Conservation (phyloP, 2,113 vertebrate species). For the Pogonocichla stellata region DNA sequence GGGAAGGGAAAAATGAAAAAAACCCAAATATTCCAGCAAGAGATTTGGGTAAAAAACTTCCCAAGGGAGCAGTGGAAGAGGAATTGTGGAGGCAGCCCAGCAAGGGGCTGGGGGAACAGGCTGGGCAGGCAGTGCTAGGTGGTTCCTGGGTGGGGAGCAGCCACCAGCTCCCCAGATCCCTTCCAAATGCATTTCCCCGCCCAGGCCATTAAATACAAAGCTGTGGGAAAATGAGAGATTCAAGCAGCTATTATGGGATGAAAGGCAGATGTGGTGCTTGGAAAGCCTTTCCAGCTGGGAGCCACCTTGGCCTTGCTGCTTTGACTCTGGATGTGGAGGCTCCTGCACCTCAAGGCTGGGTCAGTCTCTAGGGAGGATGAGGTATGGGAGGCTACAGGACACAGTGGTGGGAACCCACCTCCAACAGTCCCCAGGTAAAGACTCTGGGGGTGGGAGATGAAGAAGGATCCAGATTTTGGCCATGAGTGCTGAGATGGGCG, state of each 20-base stretch:
- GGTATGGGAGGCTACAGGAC: background rate
- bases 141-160: background rate
- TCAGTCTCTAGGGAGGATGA: background rate
- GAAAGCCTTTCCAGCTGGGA: background rate
- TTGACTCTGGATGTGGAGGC: background rate
- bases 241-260: background rate
- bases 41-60: conserved; percentile 54
- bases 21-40: background rate
- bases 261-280: background rate
- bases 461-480: background rate
- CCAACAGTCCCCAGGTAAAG: background rate
- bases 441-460: background rate
- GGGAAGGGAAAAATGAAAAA: background rate
- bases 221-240: conserved; percentile 9
- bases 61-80: conserved; percentile 12
- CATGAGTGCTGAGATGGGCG: background rate
- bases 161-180: background rate
- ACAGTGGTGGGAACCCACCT: rapidly evolving
- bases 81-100: background rate
- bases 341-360: background rate
- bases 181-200: background rate
- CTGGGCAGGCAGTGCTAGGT: background rate
- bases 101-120: conserved; percentile 12
- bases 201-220: background rate
- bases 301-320: background rate